Conservation (phyloP, 2,888 invertebrate species). For the Atrina japonica region DNA sequence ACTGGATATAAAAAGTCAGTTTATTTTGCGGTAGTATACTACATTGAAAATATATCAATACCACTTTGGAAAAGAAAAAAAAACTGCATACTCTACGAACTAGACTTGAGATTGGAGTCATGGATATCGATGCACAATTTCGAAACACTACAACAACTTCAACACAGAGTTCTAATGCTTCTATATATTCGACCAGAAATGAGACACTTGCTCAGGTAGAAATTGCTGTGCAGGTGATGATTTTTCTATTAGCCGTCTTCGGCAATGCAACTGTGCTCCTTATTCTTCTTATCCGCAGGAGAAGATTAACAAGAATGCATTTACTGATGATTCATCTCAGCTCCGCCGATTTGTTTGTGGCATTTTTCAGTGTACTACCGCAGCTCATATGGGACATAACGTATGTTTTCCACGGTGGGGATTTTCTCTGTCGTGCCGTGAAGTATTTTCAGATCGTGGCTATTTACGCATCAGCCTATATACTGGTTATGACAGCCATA, state of each 20-base stretch:
- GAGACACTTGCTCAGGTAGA: conserved; percentile 83
- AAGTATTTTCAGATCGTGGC: conserved; percentile 84
- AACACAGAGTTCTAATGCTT: not conserved
- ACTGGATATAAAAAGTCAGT: too few species aligned
- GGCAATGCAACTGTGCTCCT: conserved; percentile 73
- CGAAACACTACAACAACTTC: not conserved
- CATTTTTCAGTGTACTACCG: conserved; percentile 86
- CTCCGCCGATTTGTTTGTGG: conserved; percentile 87
- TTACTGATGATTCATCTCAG: conserved; percentile 87
- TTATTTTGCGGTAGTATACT: too few species aligned
- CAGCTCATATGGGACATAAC: conserved; percentile 76
- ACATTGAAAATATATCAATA: too few species aligned
- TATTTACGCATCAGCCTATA: conserved; percentile 77
- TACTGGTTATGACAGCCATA: conserved; percentile 79
- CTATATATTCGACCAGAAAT: conserved; percentile 20
- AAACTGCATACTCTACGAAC: too few species aligned
- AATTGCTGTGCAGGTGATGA: conserved; percentile 63
- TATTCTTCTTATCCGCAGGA: conserved; percentile 70
- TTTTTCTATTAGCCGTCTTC: conserved; percentile 66
- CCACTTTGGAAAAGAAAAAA: too few species aligned
- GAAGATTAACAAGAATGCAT: conserved; percentile 86
- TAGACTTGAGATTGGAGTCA: too few species aligned
- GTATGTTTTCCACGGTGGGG: conserved; percentile 68
- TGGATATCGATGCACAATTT: too few species aligned
- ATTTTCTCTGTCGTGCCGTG: conserved; percentile 82